Base-by-base conservation (phyloP, 2,113 vertebrate genomes). In the Semicossyphus pulcher region DNA sequence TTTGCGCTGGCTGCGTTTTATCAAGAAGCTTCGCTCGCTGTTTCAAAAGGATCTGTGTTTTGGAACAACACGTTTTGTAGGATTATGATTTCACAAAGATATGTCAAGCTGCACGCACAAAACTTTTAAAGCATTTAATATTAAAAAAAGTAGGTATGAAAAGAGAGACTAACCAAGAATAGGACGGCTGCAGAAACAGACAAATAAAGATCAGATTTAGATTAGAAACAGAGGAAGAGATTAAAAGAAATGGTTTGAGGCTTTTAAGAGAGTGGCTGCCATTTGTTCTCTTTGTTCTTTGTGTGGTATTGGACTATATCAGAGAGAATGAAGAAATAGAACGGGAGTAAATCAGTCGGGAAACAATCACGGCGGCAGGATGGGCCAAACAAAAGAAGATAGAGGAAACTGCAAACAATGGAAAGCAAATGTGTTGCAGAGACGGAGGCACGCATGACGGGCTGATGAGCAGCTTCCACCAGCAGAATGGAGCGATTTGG, bases 161-260 rank as follows among this genome's bases (percentile, higher is more conserved):
- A 68, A 3, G 25, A 39, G n/a, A 42, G 18, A 70, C 52, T 29
- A 2, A 57, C 28, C 34, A 18, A 70, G 72, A 65, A 61, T 21
- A 42, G 41, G 25, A 56, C 34, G 16, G 23, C 53, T 56, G n/a
- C 29, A 44, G 51, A 41, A 53, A 39, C 26, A 61, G 29, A 54
- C 18, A 60, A 57, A 29, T 42, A 71, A 20, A 61, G 59, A 74
- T 23, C 31, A 66, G 12, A 23, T 61, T 60, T 51, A 68, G 45
- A 82, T 82, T 41, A 59, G 44, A 20, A 70, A 66, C 37, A 41
- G 42, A 66, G 21, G 42, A 26, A 44, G 42, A 68, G 62, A 79
- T 72, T 76, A 76, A 79, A n/a, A 79, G 45, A 54, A 28, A 63
- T 63, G 53, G 31, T 71, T 53, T 15, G 44, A 42, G 34, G 45